A percentile compares a stretch with the other conserved stretches of the same genome.
Evolutionary conservation across 2,888 invertebrate species (phyloP).

Genomic region (Spisula solida): DNA sequence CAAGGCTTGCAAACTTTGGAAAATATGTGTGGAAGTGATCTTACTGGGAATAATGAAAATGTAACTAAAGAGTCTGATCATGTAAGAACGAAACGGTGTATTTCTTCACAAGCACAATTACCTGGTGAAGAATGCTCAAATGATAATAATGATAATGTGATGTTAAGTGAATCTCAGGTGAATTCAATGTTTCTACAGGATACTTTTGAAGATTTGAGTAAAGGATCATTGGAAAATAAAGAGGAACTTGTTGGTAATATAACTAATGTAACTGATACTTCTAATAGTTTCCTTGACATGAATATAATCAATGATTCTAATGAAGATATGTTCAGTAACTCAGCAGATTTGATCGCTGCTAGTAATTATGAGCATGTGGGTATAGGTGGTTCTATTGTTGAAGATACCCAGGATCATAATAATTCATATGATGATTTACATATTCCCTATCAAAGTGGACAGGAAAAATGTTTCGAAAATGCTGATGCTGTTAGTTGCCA

Average conservation of each 20-base stretch:
- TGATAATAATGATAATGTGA: neutral
- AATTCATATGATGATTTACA: constrained; percentile 73
- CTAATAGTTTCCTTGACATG: constrained; percentile 63
- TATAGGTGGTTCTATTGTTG: constrained; percentile 66
- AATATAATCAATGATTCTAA: constrained; percentile 59
- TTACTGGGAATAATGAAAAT: neutral
- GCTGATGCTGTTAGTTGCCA: constrained; percentile 32
- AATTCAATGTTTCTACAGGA: neutral
- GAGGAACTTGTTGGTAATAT: neutral
- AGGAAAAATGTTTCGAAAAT: constrained; percentile 72
- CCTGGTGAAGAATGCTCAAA: neutral
- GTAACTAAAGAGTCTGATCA: neutral
- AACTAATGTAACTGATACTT: constrained; percentile 33
- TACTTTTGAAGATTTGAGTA: neutral
- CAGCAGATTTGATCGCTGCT: constrained; percentile 75
- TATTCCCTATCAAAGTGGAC: constrained; percentile 77
- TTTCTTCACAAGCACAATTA: neutral
- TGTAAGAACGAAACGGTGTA: neutral
- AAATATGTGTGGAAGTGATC: constrained; percentile 22
- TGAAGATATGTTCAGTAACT: constrained; percentile 64
- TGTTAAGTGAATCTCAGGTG: neutral
- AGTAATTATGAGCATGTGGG: constrained; percentile 80
- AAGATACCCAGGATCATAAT: constrained; percentile 38
- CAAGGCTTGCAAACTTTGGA: constrained; percentile 69
- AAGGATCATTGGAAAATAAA: neutral